Base-by-base conservation (phyloP, 1,140 invertebrate species). In the Ceratitis capitata region DNA sequence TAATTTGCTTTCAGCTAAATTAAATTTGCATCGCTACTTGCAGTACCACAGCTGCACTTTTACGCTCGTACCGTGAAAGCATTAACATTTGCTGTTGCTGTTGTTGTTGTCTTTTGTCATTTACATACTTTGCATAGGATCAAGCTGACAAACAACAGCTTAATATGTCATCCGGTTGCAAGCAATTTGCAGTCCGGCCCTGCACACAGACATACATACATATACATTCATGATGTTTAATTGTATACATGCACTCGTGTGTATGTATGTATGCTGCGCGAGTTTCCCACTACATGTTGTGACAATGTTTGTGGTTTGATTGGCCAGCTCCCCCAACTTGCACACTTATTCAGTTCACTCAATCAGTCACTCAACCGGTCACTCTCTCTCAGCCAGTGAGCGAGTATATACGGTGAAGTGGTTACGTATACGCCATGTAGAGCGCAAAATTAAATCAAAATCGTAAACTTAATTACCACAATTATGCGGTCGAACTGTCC, bases 401-500 rank as follows among this genome's bases (percentile, higher is more conserved):
- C n/a, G n/a, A n/a, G n/a, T n/a, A n/a, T 19, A 39, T 69, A 35
- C 32, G 61, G 61, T 69, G 19, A 35, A 16, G 35, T 69, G 61
- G 61, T 69, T 69, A 32, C 61, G 61, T 69, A 69, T 69, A 69
- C 61, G 61, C 29, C 32, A 69, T 69, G 61, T 39, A 69, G n/a
- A n/a, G n/a, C n/a, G 32, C 61, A 69, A 3, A 69, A 69, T 35
- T 69, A 35, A 39, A 39, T 35, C 39, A 29, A 69, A 35, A 69
- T 35, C 61, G 61, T 69, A 35, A 35, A 69, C 61, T 69, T 35
- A 69, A 69, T 69, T 69, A 69, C 61, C 61, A 69, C 61, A 69
- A 69, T 69, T 69, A 69, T 69, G 61, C 61, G 61, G 61, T 69
- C 16, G 61, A 39, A 69, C 61, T 19, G 61, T 39, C 16, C 61